Base-by-base conservation (phyloP, 2,113 vertebrate species). In the Gambusia holbrooki region DNA sequence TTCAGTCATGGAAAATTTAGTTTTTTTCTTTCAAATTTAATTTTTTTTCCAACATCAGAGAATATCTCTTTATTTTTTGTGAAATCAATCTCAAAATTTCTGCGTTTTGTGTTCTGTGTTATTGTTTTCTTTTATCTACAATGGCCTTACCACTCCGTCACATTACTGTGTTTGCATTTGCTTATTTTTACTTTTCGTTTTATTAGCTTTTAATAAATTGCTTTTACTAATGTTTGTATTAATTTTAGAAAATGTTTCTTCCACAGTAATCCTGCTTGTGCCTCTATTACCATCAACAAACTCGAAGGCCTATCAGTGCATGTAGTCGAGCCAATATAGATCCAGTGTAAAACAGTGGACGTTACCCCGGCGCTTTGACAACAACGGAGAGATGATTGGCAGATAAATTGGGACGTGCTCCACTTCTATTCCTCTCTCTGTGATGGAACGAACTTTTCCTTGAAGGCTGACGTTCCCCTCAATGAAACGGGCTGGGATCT, bases 331-430 rank as follows among this genome's bases (percentile, higher is more conserved):
- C 22, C 10, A 58, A 58, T 58, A 10, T n/a, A 58, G 10, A 17
- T 25, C 19, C 19, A n/a, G 25, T n/a, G 25, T 58, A n/a, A n/a
- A 58, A 69, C 25, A 70, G 12, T 4, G 15, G 32, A 35, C 6
- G 15, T 66, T 80, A 87, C 88, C 74, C 94, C 94, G 93, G 96
- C 96, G 86, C 90, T 87, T 96, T 78, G 82, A 93, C 81, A 96
- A 92, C 29, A 97, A 81, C 0, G 90, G 78, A 32, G 96, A 91
- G 71, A 98, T 5, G 62, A 97, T 29, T 19, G 97, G 97, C 80
- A 97, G 27, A 69, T 88, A 85, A 76, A 99, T 96, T 1, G 97
- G 97, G 82, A 97, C 9, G 71, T 99, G 97, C 68, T 98, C 98
- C 61, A 98, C 93, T 92, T 96, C 92, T 17, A 99, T 91, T 32